Conservation (phyloP, 2,113 vertebrate species). For the Paramormyrops kingsleyae region DNA sequence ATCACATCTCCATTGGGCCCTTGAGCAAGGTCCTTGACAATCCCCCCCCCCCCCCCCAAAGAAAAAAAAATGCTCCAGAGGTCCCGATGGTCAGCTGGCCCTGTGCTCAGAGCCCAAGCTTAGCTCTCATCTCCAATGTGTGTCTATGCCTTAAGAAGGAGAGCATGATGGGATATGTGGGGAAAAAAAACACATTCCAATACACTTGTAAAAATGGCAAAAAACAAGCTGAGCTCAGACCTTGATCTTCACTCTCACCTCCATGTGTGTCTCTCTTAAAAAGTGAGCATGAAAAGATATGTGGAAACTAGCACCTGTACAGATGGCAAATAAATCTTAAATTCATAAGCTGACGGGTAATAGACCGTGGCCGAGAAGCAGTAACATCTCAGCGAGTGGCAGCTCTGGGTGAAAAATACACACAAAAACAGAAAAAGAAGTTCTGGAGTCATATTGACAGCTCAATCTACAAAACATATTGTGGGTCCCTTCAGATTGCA, state of each 20-base stretch:
- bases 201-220: neutral
- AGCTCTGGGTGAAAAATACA: neutral
- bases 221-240: neutral
- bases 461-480: neutral
- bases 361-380: neutral
- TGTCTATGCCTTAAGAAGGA: neutral
- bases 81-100: neutral
- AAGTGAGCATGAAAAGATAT: neutral
- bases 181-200: neutral
- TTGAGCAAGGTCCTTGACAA: neutral
- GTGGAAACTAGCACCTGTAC: neutral
- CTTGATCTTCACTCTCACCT: neutral
- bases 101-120: neutral
- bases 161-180: neutral
- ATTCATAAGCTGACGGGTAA: neutral
- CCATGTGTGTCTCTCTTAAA: neutral
- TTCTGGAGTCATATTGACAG: neutral
- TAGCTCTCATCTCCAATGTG: neutral
- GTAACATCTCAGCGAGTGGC: neutral
- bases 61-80: neutral
- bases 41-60: too few relatives aligned
- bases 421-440: neutral
- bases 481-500: neutral
- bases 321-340: neutral
- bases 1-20: neutral